Evolutionary conservation across 2,113 vertebrate species (phyloP), one percentile per base, ranked within the genome.

Genomic region (Rissa tridactyla): DNA sequence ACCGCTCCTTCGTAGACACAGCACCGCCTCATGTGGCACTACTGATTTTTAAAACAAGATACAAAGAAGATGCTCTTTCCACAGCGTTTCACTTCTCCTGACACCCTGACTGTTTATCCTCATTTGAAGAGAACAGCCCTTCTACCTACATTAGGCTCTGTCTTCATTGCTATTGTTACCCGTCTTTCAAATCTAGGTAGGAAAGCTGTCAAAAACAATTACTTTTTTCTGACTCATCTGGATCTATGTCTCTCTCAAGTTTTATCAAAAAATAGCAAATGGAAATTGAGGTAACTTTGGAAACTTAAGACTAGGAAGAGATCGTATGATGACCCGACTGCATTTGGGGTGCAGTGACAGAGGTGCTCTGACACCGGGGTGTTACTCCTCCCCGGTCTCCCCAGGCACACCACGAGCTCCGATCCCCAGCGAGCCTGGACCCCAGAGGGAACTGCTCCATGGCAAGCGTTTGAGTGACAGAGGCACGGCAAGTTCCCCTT

Each of bases 121-220:
- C 54, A 54, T 87, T 69, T 69, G 16, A 69, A 69, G 21, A 79
- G 32, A 77, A 4, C 42, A 68, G 84, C 27, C 32, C 73, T 84
- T 79, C 91, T 65, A 32, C 34, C 46, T 57, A 57, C 75, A 92
- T 82, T 68, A 84, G 17, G n/a, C 44, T 72, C 65, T 2, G 5
- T 44, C 84, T 89, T 61, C 90, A 66, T 88, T 46, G 76, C 49
- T 64, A 38, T 23, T 76, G 15, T 40, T 72, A 87, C 40, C 84
- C 58, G 29, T 82, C 78, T 69, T 69, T 90, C 94, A 93, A 69
- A 80, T 26, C 66, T 21, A 79, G 62, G 58, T 34, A 96, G 62
- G 66, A 88, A 85, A 76, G 40, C 79, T 88, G 70, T 93, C 87
- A 91, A 80, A 94, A 85, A 17, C 44, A 60, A 69, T 79, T 82